Conservation (phyloP, 2,888 invertebrate genomes). For the Nephrotoma appendiculata region DNA sequence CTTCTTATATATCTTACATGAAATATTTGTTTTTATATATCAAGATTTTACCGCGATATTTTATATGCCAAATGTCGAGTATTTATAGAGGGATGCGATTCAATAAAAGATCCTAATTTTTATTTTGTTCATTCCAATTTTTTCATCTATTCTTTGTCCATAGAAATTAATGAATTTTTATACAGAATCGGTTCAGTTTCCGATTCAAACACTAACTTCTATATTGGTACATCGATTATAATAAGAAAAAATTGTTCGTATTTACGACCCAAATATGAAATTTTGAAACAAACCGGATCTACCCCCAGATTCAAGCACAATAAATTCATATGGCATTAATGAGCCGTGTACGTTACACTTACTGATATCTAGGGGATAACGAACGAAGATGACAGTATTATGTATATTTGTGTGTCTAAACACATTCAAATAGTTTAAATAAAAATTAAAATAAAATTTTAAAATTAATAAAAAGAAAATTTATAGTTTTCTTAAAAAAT, state of each 20-base stretch:
- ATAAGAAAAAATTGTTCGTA: background rate
- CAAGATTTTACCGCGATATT: background rate
- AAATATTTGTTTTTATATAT: background rate
- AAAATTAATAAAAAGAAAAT: background rate
- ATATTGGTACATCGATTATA: background rate
- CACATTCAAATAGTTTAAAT: background rate
- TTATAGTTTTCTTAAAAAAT: background rate
- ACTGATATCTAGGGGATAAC: background rate
- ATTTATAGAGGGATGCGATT: background rate
- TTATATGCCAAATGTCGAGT: background rate
- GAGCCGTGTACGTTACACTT: background rate
- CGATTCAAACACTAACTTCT: background rate
- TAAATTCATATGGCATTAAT: background rate
- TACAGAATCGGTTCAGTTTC: background rate
- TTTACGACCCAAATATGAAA: background rate
- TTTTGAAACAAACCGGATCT: background rate
- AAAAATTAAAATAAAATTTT: background rate
- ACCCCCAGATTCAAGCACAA: background rate
- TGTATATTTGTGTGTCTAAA: background rate
- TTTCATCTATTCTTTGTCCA: background rate
- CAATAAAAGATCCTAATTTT: background rate
- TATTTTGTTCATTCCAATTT: background rate
- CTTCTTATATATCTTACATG: background rate
- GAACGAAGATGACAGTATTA: background rate
- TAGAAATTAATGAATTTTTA: background rate